Evolutionary conservation across 2,888 invertebrate genomes (phyloP), one percentile per base, ranked within the genome.

Genomic region (Geophilus truncorum): DNA sequence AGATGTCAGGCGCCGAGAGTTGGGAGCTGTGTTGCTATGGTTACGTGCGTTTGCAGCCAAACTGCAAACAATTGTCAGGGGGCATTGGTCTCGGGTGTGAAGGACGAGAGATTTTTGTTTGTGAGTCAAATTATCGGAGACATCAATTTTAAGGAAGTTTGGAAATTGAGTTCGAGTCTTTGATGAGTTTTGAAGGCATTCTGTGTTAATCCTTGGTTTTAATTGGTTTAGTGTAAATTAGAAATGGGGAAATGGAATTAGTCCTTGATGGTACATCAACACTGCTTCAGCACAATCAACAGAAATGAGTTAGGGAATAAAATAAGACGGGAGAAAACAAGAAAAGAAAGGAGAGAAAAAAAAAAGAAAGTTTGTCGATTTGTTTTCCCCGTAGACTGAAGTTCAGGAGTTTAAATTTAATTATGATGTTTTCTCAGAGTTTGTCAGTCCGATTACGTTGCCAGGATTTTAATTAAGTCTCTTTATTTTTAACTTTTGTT

Each of bases 141-240:
- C 57, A 23, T 57, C 21, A 57, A 57, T 57, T 21, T 57, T 2
- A 21, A 57, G 57, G 18, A 45, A 15, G 3, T 45, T n/a, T 6
- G 21, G 57, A 21, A 57, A 9, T 57, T 18, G 5, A 18, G 1
- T 21, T 57, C 4, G 3, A 21, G 7, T 23, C 21, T 57, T 57
- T 18, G 21, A 57, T 12, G 57, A 21, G 57, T 57, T 57, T 12
- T 57, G 57, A 57, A 21, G 57, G 2, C 21, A 10, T 23, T 18
- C 15, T 3, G 7, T 57, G 21, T 57, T 57, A 57, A 57, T 57
- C 57, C 57, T 57, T 18, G 21, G 57, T 57, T 23, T 40, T 57
- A 57, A 57, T 57, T 57, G 57, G 57, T 57, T 57, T 57, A 57
- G 57, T 57, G 6, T 57, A 57, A 57, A 57, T 57, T 57, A 57